Evolutionary conservation across 1,140 invertebrate genomes (phyloP).

Genomic region (Arion vulgaris): DNA sequence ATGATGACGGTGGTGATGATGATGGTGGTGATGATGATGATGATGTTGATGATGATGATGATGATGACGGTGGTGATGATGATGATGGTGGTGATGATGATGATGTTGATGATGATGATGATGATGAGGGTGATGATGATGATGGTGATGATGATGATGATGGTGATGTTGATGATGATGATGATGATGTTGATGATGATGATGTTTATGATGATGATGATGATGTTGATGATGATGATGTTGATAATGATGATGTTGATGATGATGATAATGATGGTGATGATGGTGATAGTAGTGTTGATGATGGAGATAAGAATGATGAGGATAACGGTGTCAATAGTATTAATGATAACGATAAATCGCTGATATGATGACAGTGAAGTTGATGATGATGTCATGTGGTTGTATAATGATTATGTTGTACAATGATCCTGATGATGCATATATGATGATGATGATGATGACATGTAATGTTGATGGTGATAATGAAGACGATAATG

Average conservation of each 20-base stretch:
- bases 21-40: not conserved
- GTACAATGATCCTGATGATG: too few relatives aligned
- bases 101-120: not conserved
- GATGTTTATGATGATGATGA: slow-evolving; percentile 1
- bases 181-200: slow-evolving; percentile 8
- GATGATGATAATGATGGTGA: not conserved
- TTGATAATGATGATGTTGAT: slow-evolving; percentile 4
- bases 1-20: not conserved
- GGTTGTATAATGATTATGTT: too few relatives aligned
- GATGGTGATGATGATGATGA: not conserved
- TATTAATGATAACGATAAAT: too few relatives aligned
- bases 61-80: not conserved
- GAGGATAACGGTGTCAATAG: not conserved
- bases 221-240: slow-evolving; percentile 10
- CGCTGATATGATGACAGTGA: too few relatives aligned
- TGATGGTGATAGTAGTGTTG: not conserved
- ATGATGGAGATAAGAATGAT: not conserved
- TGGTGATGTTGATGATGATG: slow-evolving; percentile 10
- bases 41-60: not conserved
- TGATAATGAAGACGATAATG: too few relatives aligned
- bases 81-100: not conserved
- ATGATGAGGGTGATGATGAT: slow-evolving; percentile 16
- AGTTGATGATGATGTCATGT: too few relatives aligned
- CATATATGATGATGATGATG: too few relatives aligned
- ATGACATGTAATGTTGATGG: too few relatives aligned